Base-by-base conservation (phyloP, 30 jellyfish, hydroid and myxozoan species). In the Nemopilema nomurai region DNA sequence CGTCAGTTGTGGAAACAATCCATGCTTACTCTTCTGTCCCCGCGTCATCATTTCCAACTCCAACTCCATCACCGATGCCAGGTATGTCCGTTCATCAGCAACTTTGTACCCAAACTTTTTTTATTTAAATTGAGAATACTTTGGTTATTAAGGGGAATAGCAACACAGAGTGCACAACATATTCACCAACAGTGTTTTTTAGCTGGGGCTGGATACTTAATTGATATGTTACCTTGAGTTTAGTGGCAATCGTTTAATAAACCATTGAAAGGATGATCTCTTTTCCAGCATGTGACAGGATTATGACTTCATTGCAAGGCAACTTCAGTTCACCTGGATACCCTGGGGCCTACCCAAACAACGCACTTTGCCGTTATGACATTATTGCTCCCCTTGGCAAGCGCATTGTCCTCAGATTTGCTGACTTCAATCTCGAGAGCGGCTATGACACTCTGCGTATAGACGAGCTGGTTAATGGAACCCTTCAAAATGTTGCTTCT, bases 291-390 rank as follows among this genome's bases (percentile, higher is more conserved):
- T 71, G 81, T 28, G 28, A 32, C 22, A 25, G 18, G 41, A 13
- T 71, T 4, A 25, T 71, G 81, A 23, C 81, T 16, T 31, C 68
- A 71, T 26, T 20, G 16, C 29, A 51, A 21, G 85, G 74, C 19
- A 23, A 51, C 51, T 49, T 76, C 30, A 28, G 74, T 19, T 76
- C 85, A 76, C 85, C 85, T 23, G 72, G 72, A 26, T 76, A 76
- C 23, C 85, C 85, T 49, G 51, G 25, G n/a, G 19, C 25, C 30
- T 76, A 76, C 64, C 81, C 81, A 17, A 32, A 71, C 27, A 28
- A 71, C 18, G 81, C 81, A 29, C 62, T 63, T 18, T 76, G 85
- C 53, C 9, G 20, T 0, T 76, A 51, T 51, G 71, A 53, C 16
- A 76, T 76, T 17, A 19, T 20, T 0, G 75, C 17, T 16, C 85